Evolutionary conservation across 1,140 invertebrate species (phyloP), one percentile per base, ranked within the genome.

Genomic region (Cydia fagiglandana): DNA sequence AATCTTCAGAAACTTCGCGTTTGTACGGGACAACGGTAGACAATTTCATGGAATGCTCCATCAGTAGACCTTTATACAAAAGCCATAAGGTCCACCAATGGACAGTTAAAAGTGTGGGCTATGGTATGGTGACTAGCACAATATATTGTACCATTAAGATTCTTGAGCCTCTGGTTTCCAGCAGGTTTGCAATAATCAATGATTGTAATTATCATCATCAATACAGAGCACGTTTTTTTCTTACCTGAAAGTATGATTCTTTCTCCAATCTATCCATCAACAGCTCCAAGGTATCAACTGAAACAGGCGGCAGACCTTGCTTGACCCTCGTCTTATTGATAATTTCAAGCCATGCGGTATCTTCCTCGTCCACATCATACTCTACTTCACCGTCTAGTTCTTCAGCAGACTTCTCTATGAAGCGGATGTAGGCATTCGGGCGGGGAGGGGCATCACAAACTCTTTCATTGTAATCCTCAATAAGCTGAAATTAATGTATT

Each of bases 341-440:
- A 53, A 98, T 94, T 70, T 96, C 94, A 56, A 99, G 87, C 98
- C 98, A 99, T 0, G 97, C 97, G 66, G 96, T 96, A 87, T 99
- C 98, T 93, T 99, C 98, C 92, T 99, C 98, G 92, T 99, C 99
- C 79, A 99, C 96, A 94, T 99, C 98, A 94, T 99, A 99, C 88
- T 99, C 98, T 3, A 99, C 95, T 84, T 98, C 97, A 78, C 96
- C 96, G 93, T 99, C 98, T 61, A 99, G 93, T 90, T 99, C 98
- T 91, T 99, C 98, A 6, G 95, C 95, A 64, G 97, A 97, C 85
- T 98, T 98, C 89, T 99, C 98, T 87, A 99, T 98, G 90, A 98
- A 99, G 80, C 91, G 84, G 10, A 93, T 93, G 74, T 93, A 91
- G 6, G 90, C 90, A 84, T 93, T 91, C 4, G 90, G 89, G 0